Percentiles rank a stretch among this genome's conserved stretches.
Conservation (phyloP, 2,113 vertebrate species). For the Lanius ludovicianus region DNA sequence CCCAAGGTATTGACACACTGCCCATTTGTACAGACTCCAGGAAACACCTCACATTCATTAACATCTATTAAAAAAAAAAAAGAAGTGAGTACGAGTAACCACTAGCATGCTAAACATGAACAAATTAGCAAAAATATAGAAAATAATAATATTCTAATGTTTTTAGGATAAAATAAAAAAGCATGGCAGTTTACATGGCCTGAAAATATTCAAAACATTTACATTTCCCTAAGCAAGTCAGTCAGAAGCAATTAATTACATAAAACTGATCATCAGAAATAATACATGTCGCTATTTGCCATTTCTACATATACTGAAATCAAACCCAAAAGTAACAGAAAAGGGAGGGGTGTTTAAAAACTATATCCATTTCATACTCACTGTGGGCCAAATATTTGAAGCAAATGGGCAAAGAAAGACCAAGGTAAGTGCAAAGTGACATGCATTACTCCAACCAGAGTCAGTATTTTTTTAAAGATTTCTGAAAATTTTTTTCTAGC, state of each 20-base stretch:
- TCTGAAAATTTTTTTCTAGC: background rate
- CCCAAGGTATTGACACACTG: slow-evolving; percentile 90
- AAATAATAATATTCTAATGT: background rate
- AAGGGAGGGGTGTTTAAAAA: background rate
- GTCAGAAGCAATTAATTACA: background rate
- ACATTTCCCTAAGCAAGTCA: background rate
- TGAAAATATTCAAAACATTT: background rate
- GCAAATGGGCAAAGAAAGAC: slow-evolving; percentile 1
- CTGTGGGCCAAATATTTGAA: background rate
- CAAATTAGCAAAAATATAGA: background rate
- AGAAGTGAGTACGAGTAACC: background rate
- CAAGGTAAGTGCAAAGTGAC: background rate
- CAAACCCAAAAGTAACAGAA: background rate
- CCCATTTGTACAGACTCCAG: slow-evolving; percentile 92
- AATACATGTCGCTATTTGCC: background rate
- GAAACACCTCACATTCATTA: slow-evolving; percentile 95
- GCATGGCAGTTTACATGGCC: background rate
- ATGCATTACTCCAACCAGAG: background rate
- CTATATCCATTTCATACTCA: background rate
- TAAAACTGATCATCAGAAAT: background rate
- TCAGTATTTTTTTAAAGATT: background rate
- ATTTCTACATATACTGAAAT: background rate
- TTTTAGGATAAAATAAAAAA: background rate
- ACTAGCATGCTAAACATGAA: background rate
- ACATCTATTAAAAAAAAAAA: slow-evolving; percentile 80